phyloP scores from a whole-genome alignment of 1,140 invertebrate genomes.

The Drosophila albomicans region DNA sequence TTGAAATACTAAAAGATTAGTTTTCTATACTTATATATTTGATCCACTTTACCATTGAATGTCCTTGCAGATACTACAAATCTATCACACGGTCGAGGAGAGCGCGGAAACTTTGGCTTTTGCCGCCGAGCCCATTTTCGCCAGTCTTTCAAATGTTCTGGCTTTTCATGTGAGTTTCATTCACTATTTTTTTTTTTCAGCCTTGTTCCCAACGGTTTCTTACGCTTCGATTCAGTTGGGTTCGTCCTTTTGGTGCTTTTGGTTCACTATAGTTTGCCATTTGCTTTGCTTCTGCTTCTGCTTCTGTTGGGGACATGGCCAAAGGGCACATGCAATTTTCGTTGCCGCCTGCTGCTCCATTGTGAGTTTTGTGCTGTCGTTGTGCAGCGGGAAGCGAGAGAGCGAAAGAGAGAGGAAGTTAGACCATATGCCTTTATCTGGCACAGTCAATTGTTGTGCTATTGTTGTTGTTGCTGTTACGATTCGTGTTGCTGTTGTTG shows the following conservation, averaged over 20 bases:
- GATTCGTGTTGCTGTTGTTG: conserved; percentile 29
- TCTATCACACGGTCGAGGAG: conserved; percentile 92
- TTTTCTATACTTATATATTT: conserved; percentile 12
- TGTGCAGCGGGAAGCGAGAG: neutral
- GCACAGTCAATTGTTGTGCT: conserved; percentile 54
- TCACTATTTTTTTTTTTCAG: neutral
- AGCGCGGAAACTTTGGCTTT: conserved; percentile 95
- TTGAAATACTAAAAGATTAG: too few species aligned
- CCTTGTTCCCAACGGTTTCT: conserved; percentile 13
- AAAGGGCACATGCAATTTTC: conserved; percentile 40
- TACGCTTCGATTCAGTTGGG: conserved; percentile 24
- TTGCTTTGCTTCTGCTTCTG: conserved; percentile 12
- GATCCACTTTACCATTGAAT: neutral
- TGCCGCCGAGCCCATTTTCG: conserved; percentile 94
- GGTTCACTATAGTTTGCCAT: neutral
- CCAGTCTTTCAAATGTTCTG: conserved; percentile 94
- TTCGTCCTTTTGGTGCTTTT: too few species aligned
- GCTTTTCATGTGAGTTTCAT: conserved; percentile 88
- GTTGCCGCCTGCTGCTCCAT: conserved; percentile 41
- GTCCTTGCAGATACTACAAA: conserved; percentile 87
- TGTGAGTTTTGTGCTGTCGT: conserved; percentile 15
- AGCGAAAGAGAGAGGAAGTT: neutral
- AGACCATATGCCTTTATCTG: conserved; percentile 36
- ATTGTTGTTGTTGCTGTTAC: conserved; percentile 4
- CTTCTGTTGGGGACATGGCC: conserved; percentile 14